A percentile compares a stretch with the other conserved stretches of the same genome.
These are phyloP conservation scores for Damaliscus lunatus DNA, from an alignment of 2,113 vertebrate species.

Conservation along the genomic window DNA sequence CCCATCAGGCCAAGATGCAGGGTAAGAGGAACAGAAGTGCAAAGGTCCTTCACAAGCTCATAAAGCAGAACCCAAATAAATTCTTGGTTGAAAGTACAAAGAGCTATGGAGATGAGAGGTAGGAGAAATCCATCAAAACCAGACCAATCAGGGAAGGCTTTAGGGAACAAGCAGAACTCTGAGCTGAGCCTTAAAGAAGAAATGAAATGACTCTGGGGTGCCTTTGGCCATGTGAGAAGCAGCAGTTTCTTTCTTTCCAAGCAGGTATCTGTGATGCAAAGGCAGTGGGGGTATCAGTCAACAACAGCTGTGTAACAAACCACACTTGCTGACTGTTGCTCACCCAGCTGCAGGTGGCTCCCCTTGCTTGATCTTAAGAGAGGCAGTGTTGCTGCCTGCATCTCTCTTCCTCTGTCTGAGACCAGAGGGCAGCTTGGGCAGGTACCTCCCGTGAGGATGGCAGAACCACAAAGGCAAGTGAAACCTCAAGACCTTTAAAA, in stretches of 20 bases:
- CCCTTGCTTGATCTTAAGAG: too few species aligned
- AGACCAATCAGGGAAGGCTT: not conserved
- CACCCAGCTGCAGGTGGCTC: not conserved
- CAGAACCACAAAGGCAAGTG: not conserved
- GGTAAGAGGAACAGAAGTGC: not conserved
- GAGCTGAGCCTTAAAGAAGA: not conserved
- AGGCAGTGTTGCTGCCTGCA: fast-evolving
- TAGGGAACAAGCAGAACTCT: not conserved
- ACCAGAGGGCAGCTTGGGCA: not conserved
- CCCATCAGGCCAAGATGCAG: not conserved
- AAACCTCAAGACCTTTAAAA: not conserved
- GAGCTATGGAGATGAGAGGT: not conserved
- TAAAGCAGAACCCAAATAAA: not conserved
- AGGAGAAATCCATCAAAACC: not conserved
- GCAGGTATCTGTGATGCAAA: not conserved
- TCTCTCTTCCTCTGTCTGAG: not conserved
- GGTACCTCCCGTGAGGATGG: not conserved
- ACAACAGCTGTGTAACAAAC: not conserved
- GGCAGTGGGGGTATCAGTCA: not conserved
- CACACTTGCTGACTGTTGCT: not conserved
- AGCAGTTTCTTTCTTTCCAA: not conserved
- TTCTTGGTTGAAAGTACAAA: not conserved
- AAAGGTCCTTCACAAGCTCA: not conserved
- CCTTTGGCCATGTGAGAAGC: not conserved
- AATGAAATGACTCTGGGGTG: not conserved